Evolutionary conservation across 1,140 invertebrate genomes (phyloP).

Genomic region (Macrobrachium nipponense): DNA sequence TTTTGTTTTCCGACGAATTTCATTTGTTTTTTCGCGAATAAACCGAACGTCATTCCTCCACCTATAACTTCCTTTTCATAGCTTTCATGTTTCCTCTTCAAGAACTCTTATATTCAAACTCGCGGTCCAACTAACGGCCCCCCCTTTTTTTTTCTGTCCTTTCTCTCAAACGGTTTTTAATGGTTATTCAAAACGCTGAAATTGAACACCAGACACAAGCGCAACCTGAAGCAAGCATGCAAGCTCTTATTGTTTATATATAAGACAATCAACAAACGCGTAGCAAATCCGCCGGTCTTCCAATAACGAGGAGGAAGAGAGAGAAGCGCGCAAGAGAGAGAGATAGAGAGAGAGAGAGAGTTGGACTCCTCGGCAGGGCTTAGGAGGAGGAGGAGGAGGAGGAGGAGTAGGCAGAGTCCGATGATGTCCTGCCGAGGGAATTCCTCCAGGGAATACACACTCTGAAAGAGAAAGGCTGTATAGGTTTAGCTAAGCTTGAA

Average conservation of each 20-base stretch:
- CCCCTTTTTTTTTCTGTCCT: background rate
- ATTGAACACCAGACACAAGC: too few species aligned
- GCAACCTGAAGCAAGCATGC: background rate
- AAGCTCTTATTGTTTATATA: too few species aligned
- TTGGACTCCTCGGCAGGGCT: too few species aligned
- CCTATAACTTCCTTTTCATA: too few species aligned
- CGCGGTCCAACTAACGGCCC: background rate
- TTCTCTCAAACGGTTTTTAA: background rate
- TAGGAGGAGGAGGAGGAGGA: background rate
- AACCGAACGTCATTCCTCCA: too few species aligned
- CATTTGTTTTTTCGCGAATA: too few species aligned
- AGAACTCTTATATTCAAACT: background rate
- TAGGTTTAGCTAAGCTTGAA: too few species aligned
- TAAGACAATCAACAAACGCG: background rate
- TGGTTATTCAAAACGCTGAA: too few species aligned
- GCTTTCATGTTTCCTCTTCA: too few species aligned
- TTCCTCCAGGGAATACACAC: background rate
- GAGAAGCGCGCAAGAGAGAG: background rate
- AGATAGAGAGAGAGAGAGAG: background rate
- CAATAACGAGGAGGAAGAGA: background rate
- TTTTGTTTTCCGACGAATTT: too few species aligned
- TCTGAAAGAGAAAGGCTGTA: background rate
- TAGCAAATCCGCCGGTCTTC: background rate
- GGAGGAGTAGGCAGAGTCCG: background rate
- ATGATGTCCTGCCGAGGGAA: constrained; percentile 3